A percentile compares a stretch with the other conserved stretches of the same genome.
Conservation (phyloP, 2,797 vertebrate species). For the Sebastes paucispinis region DNA sequence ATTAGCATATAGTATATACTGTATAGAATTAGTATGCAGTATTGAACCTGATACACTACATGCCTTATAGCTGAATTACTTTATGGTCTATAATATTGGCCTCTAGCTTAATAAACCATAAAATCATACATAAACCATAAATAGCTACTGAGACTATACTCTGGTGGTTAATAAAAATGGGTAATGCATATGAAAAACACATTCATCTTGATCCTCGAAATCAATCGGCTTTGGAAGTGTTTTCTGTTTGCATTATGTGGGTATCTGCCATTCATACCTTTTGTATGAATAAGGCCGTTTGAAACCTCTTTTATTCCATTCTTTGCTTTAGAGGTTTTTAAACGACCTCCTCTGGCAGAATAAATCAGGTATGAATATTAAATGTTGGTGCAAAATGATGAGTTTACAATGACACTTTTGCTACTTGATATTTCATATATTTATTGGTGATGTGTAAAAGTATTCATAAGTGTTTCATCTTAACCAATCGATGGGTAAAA, state of each 20-base stretch:
- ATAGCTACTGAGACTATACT: not conserved
- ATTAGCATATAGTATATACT: not conserved
- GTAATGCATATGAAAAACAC: not conserved
- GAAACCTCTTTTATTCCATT: not conserved
- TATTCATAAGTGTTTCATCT: not conserved
- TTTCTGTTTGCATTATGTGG: not conserved
- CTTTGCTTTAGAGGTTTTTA: not conserved
- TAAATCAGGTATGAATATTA: not conserved
- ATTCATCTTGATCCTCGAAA: not conserved
- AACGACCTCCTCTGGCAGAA: not conserved
- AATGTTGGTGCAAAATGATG: not conserved
- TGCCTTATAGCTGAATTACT: not conserved
- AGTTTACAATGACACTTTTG: not conserved
- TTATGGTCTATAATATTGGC: not conserved
- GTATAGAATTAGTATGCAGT: not conserved
- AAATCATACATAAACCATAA: not conserved
- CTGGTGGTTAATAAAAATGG: not conserved
- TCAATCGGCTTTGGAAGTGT: not conserved
- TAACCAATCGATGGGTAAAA: not conserved
- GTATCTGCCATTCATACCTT: not conserved
- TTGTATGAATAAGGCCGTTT: not conserved
- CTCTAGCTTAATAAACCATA: not conserved
- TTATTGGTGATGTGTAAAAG: not conserved
- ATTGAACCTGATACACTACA: not conserved
- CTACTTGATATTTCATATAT: no score